Evolutionary conservation across 2,797 vertebrate species (phyloP).

Genomic region (Lemur catta): DNA sequence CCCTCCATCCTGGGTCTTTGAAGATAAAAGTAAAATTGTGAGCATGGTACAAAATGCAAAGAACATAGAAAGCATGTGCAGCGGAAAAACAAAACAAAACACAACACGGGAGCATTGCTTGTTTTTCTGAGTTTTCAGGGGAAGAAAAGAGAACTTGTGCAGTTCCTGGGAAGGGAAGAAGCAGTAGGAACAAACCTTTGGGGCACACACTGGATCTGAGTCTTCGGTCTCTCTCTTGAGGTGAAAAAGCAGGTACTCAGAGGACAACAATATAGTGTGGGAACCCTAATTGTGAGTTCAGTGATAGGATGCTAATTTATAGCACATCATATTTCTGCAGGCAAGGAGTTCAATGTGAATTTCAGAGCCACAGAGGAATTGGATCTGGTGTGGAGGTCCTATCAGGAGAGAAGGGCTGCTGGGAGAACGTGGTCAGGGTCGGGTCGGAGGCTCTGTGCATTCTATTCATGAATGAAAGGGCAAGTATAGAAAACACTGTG

Average conservation of each 20-base stretch:
- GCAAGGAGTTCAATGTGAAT: neutral
- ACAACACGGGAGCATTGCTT: neutral
- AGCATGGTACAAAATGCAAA: neutral
- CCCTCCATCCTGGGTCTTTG: neutral
- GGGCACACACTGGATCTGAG: neutral
- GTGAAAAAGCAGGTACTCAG: neutral
- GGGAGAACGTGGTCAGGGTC: neutral
- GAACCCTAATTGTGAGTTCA: neutral
- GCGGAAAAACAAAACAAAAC: neutral
- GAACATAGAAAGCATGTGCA: neutral
- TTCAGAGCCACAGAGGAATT: neutral
- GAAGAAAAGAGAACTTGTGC: neutral
- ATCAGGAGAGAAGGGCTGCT: neutral
- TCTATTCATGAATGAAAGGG: conserved; percentile 60
- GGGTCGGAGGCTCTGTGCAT: conserved; percentile 53
- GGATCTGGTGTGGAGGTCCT: neutral
- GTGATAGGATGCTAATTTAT: neutral
- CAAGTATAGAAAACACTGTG: conserved; percentile 48
- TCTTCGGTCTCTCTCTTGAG: neutral
- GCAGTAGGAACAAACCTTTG: neutral
- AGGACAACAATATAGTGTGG: neutral
- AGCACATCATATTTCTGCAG: neutral
- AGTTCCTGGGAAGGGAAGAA: neutral
- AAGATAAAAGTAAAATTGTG: neutral
- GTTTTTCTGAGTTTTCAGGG: neutral